Evolutionary conservation across 2,113 vertebrate genomes (phyloP).

Genomic region (Chitala chitala): DNA sequence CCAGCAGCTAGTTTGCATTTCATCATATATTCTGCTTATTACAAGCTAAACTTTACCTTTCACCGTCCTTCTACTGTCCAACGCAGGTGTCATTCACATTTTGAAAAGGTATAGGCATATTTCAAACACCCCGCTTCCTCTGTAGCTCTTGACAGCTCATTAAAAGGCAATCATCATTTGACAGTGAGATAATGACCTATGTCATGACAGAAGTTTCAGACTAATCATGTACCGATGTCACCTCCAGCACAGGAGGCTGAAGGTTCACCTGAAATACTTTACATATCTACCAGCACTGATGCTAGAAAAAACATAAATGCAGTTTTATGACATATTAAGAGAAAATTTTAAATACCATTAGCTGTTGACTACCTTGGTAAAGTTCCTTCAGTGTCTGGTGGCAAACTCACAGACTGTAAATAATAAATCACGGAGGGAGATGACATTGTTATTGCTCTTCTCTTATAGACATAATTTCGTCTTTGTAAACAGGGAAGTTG

Average conservation of each 20-base stretch:
- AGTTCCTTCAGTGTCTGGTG: not conserved
- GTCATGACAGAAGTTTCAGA: constrained; percentile 12
- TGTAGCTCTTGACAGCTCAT: constrained; percentile 14
- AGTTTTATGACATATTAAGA: too few species aligned
- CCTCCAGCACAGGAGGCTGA: not conserved
- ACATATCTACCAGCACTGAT: not conserved
- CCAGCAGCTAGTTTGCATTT: too few species aligned
- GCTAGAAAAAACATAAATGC: too few species aligned
- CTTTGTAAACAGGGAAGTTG: not conserved
- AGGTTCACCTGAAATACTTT: not conserved
- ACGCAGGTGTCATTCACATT: not conserved
- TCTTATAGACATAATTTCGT: not conserved
- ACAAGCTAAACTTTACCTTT: constrained; percentile 8
- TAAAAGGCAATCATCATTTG: constrained; percentile 13
- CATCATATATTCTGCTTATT: not conserved
- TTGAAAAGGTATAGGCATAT: constrained; percentile 4
- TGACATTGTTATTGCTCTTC: not conserved
- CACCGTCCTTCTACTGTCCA: not conserved
- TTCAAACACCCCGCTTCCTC: not conserved
- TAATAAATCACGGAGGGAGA: not conserved
- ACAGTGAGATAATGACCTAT: constrained; percentile 25
- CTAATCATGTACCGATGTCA: constrained; percentile 20
- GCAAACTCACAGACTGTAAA: not conserved
- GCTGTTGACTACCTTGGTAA: not conserved
- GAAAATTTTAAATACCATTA: not conserved